Conservation (phyloP, 1,140 invertebrate genomes). For the Anoplophora glabripennis region DNA sequence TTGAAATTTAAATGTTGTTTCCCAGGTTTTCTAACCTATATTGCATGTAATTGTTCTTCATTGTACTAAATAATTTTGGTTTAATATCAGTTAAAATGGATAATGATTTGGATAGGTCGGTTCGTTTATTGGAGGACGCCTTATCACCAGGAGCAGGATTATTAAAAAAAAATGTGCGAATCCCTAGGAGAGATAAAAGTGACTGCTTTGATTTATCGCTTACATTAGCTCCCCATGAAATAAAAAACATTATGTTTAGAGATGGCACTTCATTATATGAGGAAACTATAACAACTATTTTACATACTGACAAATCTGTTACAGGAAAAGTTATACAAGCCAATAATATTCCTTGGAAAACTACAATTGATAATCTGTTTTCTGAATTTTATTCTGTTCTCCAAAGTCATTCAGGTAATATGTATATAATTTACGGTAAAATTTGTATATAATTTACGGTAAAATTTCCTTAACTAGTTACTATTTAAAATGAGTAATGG, state of each 20-base stretch:
- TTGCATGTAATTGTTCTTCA: no score
- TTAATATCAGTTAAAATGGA: slow-evolving; percentile 34
- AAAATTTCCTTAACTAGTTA: background rate
- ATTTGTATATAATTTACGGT: background rate
- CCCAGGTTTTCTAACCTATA: no score
- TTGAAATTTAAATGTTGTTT: no score
- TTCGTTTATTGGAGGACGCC: slow-evolving; percentile 44
- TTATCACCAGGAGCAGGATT: slow-evolving; percentile 34
- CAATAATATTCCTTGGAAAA: slow-evolving; percentile 50
- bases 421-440: background rate
- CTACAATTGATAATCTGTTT: slow-evolving; percentile 55
- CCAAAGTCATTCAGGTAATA: slow-evolving; percentile 50
- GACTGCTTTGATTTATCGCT: slow-evolving; percentile 36
- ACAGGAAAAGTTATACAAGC: slow-evolving; percentile 52
- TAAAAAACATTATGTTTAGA: slow-evolving; percentile 38
- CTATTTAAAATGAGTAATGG: background rate
- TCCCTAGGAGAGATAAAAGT: slow-evolving; percentile 7
- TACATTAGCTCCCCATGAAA: slow-evolving; percentile 43
- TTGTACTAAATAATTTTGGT: no score
- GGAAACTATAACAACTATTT: slow-evolving; percentile 49
- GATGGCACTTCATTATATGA: slow-evolving; percentile 31
- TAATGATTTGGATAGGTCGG: slow-evolving; percentile 42
- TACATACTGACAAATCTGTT: slow-evolving; percentile 35
- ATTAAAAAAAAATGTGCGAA: slow-evolving; percentile 26
- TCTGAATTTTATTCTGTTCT: slow-evolving; percentile 59